These are phyloP conservation scores for Drosophila anomelani DNA, from an alignment of 2,888 invertebrate species.

Conservation along the genomic window DNA sequence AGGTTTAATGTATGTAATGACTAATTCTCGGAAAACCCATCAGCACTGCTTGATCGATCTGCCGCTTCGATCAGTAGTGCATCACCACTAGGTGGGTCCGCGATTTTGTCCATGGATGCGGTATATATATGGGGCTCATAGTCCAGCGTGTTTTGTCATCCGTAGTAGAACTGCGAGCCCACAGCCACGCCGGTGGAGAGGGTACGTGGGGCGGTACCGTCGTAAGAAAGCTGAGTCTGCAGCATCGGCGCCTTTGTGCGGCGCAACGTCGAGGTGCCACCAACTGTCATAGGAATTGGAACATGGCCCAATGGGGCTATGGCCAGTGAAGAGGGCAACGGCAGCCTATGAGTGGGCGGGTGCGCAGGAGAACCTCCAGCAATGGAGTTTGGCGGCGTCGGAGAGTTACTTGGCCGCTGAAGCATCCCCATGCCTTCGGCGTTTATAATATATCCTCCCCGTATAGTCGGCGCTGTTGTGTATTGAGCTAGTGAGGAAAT, in stretches of 20 bases:
- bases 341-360: constrained; percentile 48
- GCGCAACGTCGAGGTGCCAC: constrained; percentile 65
- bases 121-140: constrained; percentile 65
- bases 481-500: constrained; percentile 83
- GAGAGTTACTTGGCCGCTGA: constrained; percentile 77
- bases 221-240: constrained; percentile 81
- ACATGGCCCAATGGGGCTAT: constrained; percentile 58
- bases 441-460: constrained; percentile 82
- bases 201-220: constrained; percentile 84
- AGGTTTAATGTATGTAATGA: constrained; percentile 18
- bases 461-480: constrained; percentile 83
- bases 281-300: constrained; percentile 18
- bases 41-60: constrained; percentile 7
- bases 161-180: constrained; percentile 83
- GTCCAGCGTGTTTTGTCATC: constrained; percentile 81
- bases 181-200: constrained; percentile 84
- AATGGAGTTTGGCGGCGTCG: constrained; percentile 75
- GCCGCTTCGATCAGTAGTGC: constrained; percentile 2
- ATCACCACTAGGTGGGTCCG: constrained; percentile 31
- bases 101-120: constrained; percentile 35
- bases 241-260: constrained; percentile 65
- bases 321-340: constrained; percentile 43
- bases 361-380: constrained; percentile 63
- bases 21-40: constrained; percentile 55
- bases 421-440: constrained; percentile 78